These are phyloP conservation scores for Oceanites oceanicus DNA, from an alignment of 2,113 vertebrate genomes.

Conservation along the genomic window DNA sequence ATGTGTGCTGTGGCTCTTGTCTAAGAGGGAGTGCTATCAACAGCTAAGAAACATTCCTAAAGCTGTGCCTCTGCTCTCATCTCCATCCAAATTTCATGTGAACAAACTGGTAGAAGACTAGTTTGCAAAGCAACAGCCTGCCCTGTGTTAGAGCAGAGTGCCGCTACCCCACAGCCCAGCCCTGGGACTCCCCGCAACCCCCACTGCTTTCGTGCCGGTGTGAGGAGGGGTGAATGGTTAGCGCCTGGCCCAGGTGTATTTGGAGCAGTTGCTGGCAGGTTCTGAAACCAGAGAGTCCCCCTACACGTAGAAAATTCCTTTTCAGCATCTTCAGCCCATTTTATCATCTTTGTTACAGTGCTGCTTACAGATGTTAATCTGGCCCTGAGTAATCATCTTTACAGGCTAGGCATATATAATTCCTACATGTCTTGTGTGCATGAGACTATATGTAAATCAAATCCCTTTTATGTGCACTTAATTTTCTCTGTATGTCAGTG, in stretches of 20 bases:
- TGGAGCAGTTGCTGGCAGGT: not conserved
- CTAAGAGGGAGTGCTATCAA: not conserved
- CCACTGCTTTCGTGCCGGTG: accelerated
- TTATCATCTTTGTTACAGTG: not conserved
- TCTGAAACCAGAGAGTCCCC: not conserved
- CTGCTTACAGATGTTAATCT: not conserved
- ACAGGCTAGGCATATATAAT: not conserved
- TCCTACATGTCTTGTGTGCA: not conserved
- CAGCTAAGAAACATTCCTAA: not conserved
- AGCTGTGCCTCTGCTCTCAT: not conserved
- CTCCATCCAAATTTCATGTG: not conserved
- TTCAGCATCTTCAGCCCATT: not conserved
- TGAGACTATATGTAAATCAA: not conserved
- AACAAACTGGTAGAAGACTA: not conserved
- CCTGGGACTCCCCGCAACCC: not conserved
- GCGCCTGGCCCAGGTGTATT: not conserved
- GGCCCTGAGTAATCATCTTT: not conserved
- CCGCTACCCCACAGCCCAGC: not conserved
- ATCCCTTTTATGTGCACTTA: not conserved
- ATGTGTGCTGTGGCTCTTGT: not conserved
- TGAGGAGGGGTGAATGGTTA: not conserved
- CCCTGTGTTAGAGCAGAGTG: not conserved
- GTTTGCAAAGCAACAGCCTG: not conserved
- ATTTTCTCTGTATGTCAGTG: not conserved
- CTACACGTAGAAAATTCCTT: not conserved